Evolutionary conservation across 2,113 vertebrate genomes (phyloP).

Genomic region (Ranitomeya imitator): DNA sequence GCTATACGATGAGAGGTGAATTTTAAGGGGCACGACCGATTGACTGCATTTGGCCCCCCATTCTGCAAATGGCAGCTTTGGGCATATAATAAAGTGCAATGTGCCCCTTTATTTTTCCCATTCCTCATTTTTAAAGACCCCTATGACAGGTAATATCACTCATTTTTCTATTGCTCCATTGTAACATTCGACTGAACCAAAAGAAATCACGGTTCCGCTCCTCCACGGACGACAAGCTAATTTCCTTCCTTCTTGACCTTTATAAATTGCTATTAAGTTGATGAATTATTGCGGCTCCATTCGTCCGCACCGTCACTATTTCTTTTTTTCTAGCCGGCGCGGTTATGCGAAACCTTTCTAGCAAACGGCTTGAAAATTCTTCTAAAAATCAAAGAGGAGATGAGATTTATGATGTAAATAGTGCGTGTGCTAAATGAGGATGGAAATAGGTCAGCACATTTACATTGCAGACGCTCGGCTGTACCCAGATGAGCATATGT

Average conservation of each 20-base stretch:
- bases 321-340: neutral
- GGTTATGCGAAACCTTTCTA: neutral
- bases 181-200: neutral
- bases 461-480: neutral
- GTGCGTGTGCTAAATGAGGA: conserved; percentile 6
- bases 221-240: neutral
- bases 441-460: conserved; percentile 25
- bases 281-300: neutral
- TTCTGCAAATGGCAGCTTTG: neutral
- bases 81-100: neutral
- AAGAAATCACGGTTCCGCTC: neutral
- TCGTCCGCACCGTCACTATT: neutral
- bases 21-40: neutral
- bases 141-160: neutral
- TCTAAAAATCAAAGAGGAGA: neutral
- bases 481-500: neutral
- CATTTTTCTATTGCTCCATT: neutral
- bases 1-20: neutral
- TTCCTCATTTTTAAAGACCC: neutral
- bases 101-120: neutral
- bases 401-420: conserved; percentile 20
- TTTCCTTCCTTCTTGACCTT: neutral
- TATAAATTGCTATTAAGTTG: conserved; percentile 8
- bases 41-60: neutral
- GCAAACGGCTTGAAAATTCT: neutral